Percentiles rank a stretch among this genome's conserved stretches.
Evolutionary conservation across 1,140 invertebrate genomes (phyloP).

Genomic region (Apis mellifera): DNA sequence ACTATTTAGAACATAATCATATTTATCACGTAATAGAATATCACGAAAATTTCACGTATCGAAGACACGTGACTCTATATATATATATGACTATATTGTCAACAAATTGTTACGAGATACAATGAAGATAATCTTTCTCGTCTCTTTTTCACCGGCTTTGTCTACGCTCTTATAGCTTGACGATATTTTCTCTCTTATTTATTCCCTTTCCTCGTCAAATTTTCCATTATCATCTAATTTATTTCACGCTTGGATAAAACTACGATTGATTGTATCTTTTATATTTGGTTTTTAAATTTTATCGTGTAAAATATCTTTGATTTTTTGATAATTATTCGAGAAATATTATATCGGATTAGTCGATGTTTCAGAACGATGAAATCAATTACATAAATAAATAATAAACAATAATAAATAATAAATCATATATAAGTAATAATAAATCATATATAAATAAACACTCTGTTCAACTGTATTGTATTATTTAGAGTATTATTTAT

Average conservation of each 20-base stretch:
- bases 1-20: conserved; percentile 19
- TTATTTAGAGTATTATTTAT: no score
- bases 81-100: background rate
- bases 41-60: conserved; percentile 27
- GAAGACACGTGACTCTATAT: conserved; percentile 7
- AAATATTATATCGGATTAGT: no score
- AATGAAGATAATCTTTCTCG: background rate
- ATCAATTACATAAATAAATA: no score
- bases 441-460: no score
- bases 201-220: conserved; percentile 19
- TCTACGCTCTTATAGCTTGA: background rate
- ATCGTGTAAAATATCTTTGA: no score
- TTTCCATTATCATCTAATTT: conserved; percentile 8
- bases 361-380: no score
- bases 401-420: no score
- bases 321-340: no score
- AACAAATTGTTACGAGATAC: background rate
- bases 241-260: background rate
- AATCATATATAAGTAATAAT: no score
- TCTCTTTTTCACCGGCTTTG: background rate
- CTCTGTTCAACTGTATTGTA: no score
- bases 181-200: conserved; percentile 20
- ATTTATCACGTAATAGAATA: conserved; percentile 16
- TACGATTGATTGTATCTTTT: background rate
- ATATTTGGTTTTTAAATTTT: no score